phyloP scores from a whole-genome alignment of 2,113 vertebrate genomes.

The Prolemur simus region DNA sequence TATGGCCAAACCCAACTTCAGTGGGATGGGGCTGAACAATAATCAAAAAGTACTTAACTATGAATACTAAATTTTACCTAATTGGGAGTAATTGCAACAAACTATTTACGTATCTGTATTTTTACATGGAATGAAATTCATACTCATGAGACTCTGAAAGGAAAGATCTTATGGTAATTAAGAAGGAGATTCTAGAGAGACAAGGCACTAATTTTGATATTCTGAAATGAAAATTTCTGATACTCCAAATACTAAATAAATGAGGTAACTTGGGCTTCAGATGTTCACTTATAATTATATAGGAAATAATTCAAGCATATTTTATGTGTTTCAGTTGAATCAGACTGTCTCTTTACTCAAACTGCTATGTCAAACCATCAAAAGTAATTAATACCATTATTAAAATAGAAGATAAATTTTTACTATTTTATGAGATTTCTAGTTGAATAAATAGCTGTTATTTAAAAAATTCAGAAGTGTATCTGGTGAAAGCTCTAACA shows the following conservation, averaged over 20 bases:
- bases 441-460: slow-evolving; percentile 33
- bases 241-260: slow-evolving; percentile 56
- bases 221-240: slow-evolving; percentile 20
- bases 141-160: not conserved
- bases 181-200: not conserved
- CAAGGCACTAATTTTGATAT: not conserved
- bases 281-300: slow-evolving; percentile 12
- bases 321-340: slow-evolving; percentile 7
- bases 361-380: slow-evolving; percentile 31
- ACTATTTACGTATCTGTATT: not conserved
- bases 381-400: slow-evolving; percentile 31
- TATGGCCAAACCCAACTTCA: not conserved
- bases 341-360: slow-evolving; percentile 37
- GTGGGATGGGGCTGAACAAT: not conserved
- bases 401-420: slow-evolving; percentile 41
- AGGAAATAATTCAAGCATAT: slow-evolving; percentile 40
- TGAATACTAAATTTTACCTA: not conserved
- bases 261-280: slow-evolving; percentile 3
- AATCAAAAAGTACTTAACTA: not conserved
- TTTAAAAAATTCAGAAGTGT: not conserved
- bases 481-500: not conserved
- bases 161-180: not conserved
- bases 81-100: not conserved
- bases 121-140: not conserved
- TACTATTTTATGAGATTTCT: slow-evolving; percentile 36